Evolutionary conservation across 2,797 vertebrate genomes (phyloP).

Genomic region (Dermochelys coriacea): DNA sequence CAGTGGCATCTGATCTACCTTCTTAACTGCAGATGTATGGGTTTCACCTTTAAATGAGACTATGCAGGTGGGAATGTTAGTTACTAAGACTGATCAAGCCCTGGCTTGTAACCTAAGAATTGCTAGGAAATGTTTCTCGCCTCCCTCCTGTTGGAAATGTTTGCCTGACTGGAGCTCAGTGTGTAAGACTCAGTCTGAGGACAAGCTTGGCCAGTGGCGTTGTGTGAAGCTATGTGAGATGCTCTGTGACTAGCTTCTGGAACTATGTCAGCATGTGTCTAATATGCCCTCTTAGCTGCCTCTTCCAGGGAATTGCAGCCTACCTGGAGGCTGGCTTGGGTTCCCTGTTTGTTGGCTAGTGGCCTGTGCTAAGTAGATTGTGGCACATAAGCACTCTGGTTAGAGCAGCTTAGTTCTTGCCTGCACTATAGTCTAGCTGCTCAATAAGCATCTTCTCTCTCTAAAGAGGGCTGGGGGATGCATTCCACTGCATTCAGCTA

Average conservation of each 20-base stretch:
- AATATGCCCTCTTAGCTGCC: background rate
- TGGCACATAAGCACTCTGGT: background rate
- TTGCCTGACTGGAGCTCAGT: background rate
- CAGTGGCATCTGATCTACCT: background rate
- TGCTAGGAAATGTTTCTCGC: background rate
- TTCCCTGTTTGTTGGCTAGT: background rate
- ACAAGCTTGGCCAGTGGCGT: no score
- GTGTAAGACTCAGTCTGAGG: no score
- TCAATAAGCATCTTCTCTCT: background rate
- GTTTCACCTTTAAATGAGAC: background rate
- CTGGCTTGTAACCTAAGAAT: background rate
- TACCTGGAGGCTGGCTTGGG: background rate
- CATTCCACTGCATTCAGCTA: background rate
- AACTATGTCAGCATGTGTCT: background rate
- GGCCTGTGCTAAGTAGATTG: background rate
- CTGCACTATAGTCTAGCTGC: background rate
- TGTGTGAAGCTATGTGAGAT: no score
- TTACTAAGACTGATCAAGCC: background rate
- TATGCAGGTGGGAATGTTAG: background rate
- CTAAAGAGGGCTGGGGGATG: background rate
- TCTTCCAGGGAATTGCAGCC: background rate
- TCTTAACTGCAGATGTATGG: background rate
- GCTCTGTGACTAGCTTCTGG: background rate
- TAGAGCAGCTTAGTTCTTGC: background rate
- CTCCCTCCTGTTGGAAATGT: background rate